Base-by-base conservation (phyloP, 2,113 vertebrate species). In the Colius striatus region DNA sequence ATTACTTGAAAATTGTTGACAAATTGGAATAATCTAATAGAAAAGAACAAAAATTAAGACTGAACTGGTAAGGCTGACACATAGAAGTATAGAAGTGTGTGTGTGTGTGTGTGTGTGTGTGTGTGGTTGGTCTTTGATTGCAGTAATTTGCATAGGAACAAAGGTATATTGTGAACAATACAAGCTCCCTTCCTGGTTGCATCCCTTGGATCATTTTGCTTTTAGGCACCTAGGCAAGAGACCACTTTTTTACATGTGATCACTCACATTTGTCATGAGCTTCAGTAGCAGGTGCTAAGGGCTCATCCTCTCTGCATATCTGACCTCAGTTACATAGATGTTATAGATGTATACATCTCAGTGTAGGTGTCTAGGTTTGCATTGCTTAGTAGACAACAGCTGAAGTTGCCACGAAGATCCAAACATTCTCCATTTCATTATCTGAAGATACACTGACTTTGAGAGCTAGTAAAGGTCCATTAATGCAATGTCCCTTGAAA, bases 401-500 rank as follows among this genome's bases (percentile, higher is more conserved):
- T 90, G 68, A 96, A 84, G 43, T 41, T 73, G 10, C 67, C 55
- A 43, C 38, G 82, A 91, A 90, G 61, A 74, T 71, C 38, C 61
- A 61, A 70, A 83, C 55, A 81, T 77, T 93, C 90, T 74, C 55
- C 13, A 21, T 81, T 78, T 80, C 5, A 32, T 81, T 93, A 74
- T 84, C 63, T 84, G 47, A 90, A 87, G 66, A 67, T 75, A 58
- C 36, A 13, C 54, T 75, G 84, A 45, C n/a, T n/a, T 89, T 77
- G 60, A 79, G 22, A 79, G 13, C 54, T 74, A 71, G 21, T 74
- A 63, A 74, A 90, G 51, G 38, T 41, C 51, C 20, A 94, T 84
- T 81, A 82, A 75, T 66, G 30, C n/a, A 51, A 26, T 34, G 54
- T 78, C 53, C 66, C 79, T 93, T 93, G 88, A 87, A 93, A 94